Evolutionary conservation across 2,797 vertebrate species (phyloP).

Genomic region (Setipinna tenuifilis): DNA sequence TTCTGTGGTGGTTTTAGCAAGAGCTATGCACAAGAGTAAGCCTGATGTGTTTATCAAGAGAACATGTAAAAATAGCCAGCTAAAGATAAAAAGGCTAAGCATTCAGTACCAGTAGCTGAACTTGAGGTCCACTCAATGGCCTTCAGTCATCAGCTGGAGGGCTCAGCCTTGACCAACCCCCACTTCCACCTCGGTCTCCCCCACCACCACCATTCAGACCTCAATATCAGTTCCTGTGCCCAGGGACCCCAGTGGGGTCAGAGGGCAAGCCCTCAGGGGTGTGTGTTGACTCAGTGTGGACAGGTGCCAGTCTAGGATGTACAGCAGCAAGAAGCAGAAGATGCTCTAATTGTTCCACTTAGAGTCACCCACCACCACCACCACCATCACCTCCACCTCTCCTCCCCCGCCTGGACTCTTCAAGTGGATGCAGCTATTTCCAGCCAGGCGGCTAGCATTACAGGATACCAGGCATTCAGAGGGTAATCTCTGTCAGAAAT

Average conservation of each 20-base stretch:
- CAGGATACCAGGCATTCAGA: slow-evolving; percentile 80
- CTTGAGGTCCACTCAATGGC: not conserved
- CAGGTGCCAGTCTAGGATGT: slow-evolving; percentile 64
- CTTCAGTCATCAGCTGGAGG: not conserved
- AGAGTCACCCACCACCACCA: slow-evolving; percentile 51
- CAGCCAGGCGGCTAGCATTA: slow-evolving; percentile 79
- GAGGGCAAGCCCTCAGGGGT: slow-evolving; percentile 21
- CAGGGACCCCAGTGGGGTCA: not conserved
- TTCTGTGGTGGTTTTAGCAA: not conserved
- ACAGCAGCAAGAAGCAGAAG: slow-evolving; percentile 58
- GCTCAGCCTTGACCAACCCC: not conserved
- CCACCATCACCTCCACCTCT: not conserved
- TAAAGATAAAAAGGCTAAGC: not conserved
- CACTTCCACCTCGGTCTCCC: not conserved
- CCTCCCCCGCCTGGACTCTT: slow-evolving; percentile 65
- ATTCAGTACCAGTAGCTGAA: not conserved
- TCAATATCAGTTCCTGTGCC: slow-evolving; percentile 16
- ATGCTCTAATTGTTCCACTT: slow-evolving; percentile 71
- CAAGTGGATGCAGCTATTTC: slow-evolving; percentile 79
- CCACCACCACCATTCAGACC: slow-evolving; percentile 8
- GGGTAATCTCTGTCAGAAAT: slow-evolving; percentile 77
- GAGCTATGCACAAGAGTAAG: not conserved
- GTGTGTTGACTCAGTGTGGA: slow-evolving; percentile 56
- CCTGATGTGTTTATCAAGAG: not conserved
- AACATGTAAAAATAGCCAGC: slow-evolving; percentile 7